A percentile compares a stretch with the other conserved stretches of the same genome.
These are phyloP conservation scores for Entosphenus tridentatus DNA, from an alignment of 2,113 vertebrate species.

Conservation along the genomic window DNA sequence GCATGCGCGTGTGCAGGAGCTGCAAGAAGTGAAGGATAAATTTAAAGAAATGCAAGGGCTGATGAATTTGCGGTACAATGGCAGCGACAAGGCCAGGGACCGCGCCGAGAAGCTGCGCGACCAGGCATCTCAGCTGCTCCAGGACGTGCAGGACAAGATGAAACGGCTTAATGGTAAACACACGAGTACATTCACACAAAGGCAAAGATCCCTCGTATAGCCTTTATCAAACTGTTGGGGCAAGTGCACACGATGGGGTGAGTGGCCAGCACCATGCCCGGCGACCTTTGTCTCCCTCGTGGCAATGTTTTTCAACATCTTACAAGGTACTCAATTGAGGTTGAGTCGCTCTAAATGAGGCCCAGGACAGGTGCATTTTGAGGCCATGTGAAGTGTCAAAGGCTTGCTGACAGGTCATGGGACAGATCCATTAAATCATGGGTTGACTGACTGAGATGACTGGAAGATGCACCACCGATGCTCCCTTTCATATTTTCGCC, in stretches of 20 bases:
- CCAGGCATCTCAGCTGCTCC: slow-evolving; percentile 31
- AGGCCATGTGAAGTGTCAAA: too few species aligned
- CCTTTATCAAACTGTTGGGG: too few species aligned
- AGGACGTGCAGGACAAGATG: slow-evolving; percentile 27
- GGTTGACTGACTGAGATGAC: too few species aligned
- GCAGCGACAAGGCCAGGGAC: slow-evolving; percentile 15
- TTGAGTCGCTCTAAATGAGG: not conserved
- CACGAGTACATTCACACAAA: too few species aligned
- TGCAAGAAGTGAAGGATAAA: slow-evolving; percentile 24
- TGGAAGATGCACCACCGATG: too few species aligned
- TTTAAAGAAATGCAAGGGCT: slow-evolving; percentile 25
- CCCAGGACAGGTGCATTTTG: too few species aligned
- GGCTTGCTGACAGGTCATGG: too few species aligned
- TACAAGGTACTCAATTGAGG: not conserved
- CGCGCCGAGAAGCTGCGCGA: slow-evolving; percentile 20
- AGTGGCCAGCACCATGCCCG: fast-evolving
- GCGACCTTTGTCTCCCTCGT: fast-evolving
- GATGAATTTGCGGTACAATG: slow-evolving; percentile 18
- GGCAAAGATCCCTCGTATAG: too few species aligned
- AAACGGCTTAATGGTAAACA: slow-evolving; percentile 26
- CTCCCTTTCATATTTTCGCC: too few species aligned
- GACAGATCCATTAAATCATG: too few species aligned
- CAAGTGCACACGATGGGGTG: not conserved
- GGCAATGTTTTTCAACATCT: too few species aligned
- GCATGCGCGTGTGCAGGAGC: slow-evolving; percentile 18